Evolutionary conservation across 2,797 vertebrate species (phyloP).

Genomic region (Eulemur mongoz): DNA sequence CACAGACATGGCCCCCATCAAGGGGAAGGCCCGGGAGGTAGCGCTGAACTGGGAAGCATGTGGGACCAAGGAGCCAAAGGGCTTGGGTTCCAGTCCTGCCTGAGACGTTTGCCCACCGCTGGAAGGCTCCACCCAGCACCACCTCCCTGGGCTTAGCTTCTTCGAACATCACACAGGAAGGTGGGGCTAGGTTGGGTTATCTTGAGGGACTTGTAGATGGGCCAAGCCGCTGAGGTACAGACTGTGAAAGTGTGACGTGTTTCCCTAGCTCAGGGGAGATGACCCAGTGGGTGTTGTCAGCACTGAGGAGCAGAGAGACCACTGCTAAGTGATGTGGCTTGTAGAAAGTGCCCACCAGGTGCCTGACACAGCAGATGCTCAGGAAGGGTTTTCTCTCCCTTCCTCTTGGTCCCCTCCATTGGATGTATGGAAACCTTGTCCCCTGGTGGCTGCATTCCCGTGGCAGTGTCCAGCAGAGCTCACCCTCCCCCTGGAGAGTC

Average conservation of each 20-base stretch:
- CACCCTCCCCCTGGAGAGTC: neutral
- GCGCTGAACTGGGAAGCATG: neutral
- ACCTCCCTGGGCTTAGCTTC: neutral
- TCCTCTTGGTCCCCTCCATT: neutral
- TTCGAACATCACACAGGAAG: neutral
- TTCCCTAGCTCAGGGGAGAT: neutral
- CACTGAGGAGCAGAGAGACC: neutral
- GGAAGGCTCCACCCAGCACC: neutral
- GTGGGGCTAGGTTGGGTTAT: too few relatives aligned
- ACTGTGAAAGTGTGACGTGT: neutral
- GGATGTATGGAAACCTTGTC: neutral
- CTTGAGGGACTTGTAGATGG: too few relatives aligned
- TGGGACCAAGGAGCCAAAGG: fast-evolving
- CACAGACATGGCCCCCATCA: neutral
- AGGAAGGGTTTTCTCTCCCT: neutral
- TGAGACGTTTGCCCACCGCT: neutral
- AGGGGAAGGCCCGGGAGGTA: too few relatives aligned
- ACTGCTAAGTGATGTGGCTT: neutral
- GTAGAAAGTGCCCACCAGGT: neutral
- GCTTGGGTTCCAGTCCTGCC: neutral
- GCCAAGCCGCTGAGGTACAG: neutral
- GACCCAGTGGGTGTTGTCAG: neutral
- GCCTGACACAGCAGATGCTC: neutral
- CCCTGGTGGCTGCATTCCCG: neutral
- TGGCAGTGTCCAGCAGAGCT: too few relatives aligned